phyloP scores from a whole-genome alignment of 2,888 invertebrate genomes.

The Xestia ashworthii region DNA sequence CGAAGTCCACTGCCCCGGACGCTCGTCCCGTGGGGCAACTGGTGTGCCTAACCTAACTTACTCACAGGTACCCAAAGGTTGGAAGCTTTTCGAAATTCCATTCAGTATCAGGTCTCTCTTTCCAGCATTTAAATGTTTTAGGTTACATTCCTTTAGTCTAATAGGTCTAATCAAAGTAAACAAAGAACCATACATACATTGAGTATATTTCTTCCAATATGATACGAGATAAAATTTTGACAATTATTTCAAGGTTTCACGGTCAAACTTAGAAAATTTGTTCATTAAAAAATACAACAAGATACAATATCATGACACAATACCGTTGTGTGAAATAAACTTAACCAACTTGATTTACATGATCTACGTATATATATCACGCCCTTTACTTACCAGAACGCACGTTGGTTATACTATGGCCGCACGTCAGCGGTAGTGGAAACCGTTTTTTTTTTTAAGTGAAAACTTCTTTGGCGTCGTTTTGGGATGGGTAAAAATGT shows the following conservation, averaged over 20 bases:
- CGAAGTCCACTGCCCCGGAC: no score
- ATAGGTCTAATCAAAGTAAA: background rate
- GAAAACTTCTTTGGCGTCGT: no score
- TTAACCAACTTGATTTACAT: constrained; percentile 39
- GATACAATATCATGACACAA: no score
- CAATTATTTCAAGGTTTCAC: background rate
- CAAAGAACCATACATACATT: constrained; percentile 28
- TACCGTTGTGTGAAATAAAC: background rate
- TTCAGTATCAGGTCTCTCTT: no score
- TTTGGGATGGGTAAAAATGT: no score
- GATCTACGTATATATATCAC: background rate
- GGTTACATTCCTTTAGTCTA: background rate
- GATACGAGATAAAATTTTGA: background rate
- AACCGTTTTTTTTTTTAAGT: no score
- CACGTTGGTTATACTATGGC: background rate
- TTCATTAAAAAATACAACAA: background rate
- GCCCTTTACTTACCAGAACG: background rate
- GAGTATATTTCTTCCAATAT: constrained; percentile 15
- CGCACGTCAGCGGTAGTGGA: background rate
- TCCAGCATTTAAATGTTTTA: background rate
- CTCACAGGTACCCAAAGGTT: background rate
- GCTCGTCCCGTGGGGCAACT: background rate
- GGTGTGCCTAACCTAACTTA: background rate
- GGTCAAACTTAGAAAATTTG: constrained; percentile 1
- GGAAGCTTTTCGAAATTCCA: background rate